A percentile compares a stretch with the other conserved stretches of the same genome.
Conservation (phyloP, 2,797 vertebrate species). For the Dendrocincla tyrannina region DNA sequence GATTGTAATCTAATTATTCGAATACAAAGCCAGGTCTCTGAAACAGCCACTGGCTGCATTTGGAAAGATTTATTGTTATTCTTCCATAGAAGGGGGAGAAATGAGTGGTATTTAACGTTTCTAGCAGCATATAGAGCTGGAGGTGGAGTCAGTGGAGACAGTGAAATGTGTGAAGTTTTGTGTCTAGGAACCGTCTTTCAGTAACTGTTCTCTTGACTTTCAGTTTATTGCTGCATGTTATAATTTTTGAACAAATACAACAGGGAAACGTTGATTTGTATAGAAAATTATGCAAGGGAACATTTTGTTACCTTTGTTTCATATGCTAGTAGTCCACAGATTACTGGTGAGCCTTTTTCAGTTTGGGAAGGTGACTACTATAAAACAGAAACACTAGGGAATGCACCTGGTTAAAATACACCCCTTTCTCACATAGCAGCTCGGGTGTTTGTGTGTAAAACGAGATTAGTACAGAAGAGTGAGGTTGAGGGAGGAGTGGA, state of each 20-base stretch:
- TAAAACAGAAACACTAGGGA: not conserved
- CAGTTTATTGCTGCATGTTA: not conserved
- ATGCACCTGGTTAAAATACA: not conserved
- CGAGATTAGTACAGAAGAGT: not conserved
- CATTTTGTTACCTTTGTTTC: not conserved
- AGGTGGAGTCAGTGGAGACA: rapidly evolving
- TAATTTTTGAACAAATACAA: not conserved
- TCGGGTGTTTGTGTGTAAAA: not conserved
- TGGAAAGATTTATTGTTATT: not conserved
- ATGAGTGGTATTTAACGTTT: not conserved
- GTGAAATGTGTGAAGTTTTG: not conserved
- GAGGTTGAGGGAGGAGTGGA: not conserved
- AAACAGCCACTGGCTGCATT: not conserved
- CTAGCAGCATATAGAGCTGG: not conserved
- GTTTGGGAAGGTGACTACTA: not conserved
- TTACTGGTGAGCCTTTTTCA: not conserved
- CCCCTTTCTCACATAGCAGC: not conserved
- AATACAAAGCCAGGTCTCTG: not conserved
- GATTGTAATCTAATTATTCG: conserved; percentile 1
- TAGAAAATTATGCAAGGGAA: not conserved
- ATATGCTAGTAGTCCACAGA: not conserved
- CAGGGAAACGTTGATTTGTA: not conserved
- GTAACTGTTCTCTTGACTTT: not conserved
- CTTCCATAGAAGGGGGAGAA: not conserved
- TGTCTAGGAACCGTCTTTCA: not conserved